Base-by-base conservation (phyloP, 2,888 invertebrate species). In the Patella ulyssiponensis region DNA sequence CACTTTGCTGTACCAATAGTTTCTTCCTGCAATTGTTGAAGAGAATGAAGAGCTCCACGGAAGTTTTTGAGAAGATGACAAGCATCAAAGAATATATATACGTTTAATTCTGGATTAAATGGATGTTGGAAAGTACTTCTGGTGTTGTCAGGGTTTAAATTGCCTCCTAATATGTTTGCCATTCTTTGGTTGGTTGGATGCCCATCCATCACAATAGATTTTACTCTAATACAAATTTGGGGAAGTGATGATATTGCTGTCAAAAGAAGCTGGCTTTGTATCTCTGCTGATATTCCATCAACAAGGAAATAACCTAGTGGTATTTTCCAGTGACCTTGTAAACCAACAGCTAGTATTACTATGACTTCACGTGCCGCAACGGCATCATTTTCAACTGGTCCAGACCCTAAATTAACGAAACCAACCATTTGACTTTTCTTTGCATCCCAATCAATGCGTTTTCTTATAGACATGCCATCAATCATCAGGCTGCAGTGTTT, bases 11-110 rank as follows among this genome's bases (percentile, higher is more conserved):
- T 17, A 14, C 69, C 44, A 17, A 27, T 69, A 15, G 27, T 74
- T 44, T 23, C 27, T 15, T 44, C 44, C 20, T 69, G 44, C 11
- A 69, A 9, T 14, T 53, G 20, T 27, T 15, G 52, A 5, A 69
- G 53, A 14, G 56, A 56, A 56, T 56, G 56, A 4, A 56, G n/a
- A 17, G 56, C 56, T 17, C 58, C 58, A 17, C 75, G 69, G 3
- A 75, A 27, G 54, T 75, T 71, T 20, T 75, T 75, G 17, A 75
- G n/a, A 15, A 70, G 33, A 54, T 75, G 75, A 52, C 75, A 75
- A 27, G 75, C 75, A 51, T 75, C 71, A 54, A 75, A 75, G 17
- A 44, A 27, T 70, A 75, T 52, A 52, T 54, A 75, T 9, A 75
- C 71, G 12, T 14, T 53, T 51, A 70, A 52, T 69, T 14, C 23